Evolutionary conservation across 2,113 vertebrate genomes (phyloP).

Genomic region (Apteryx owenii): DNA sequence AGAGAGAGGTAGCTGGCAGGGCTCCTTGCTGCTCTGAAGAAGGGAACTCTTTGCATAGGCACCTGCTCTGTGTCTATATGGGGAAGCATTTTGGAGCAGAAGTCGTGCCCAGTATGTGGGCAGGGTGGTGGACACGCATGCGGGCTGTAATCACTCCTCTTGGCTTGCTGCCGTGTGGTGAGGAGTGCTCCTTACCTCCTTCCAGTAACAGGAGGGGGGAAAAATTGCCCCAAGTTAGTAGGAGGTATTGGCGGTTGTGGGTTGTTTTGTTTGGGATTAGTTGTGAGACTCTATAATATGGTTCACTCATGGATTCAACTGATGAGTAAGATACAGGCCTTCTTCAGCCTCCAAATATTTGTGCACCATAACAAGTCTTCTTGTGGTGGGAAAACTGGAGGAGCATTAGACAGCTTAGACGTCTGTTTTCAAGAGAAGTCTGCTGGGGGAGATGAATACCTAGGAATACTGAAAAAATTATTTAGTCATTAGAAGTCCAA

Average conservation of each 20-base stretch:
- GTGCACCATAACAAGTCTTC: not conserved
- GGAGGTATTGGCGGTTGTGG: not conserved
- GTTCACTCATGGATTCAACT: not conserved
- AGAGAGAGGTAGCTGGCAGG: not conserved
- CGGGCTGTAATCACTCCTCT: not conserved
- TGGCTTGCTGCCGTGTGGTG: not conserved
- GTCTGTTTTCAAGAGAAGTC: constrained; percentile 12
- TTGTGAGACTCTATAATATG: not conserved
- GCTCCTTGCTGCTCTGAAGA: not conserved
- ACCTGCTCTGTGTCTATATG: not conserved
- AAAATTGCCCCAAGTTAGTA: not conserved
- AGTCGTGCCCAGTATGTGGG: not conserved
- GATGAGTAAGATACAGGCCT: not conserved
- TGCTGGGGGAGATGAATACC: not conserved
- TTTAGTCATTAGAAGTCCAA: constrained; percentile 62
- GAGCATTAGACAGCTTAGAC: not conserved
- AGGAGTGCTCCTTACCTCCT: not conserved
- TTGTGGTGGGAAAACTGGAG: not conserved
- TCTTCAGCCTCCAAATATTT: not conserved
- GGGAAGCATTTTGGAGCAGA: not conserved
- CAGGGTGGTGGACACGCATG: not conserved
- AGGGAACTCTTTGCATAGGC: not conserved
- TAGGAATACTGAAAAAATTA: constrained; percentile 47
- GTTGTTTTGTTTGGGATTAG: not conserved
- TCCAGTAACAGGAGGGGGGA: not conserved